Percentiles rank a stretch among this genome's conserved stretches.
These are phyloP conservation scores for Lathamus discolor DNA, from an alignment of 2,113 vertebrate species.

Conservation along the genomic window DNA sequence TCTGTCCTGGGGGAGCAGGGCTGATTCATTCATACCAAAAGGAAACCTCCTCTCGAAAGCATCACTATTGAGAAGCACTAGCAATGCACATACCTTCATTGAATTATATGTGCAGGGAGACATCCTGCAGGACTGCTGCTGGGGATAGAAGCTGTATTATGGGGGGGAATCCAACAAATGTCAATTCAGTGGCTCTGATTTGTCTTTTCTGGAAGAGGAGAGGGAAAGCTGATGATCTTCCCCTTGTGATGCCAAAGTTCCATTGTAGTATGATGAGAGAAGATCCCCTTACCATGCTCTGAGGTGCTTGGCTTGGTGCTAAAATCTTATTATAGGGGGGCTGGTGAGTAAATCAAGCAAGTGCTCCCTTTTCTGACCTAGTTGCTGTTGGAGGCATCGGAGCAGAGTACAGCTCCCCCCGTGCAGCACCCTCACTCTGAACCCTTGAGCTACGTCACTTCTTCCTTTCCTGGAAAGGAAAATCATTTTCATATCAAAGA, in stretches of 20 bases:
- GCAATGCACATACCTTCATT: background rate
- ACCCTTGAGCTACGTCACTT: background rate
- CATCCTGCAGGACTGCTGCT: background rate
- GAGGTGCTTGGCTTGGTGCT: background rate
- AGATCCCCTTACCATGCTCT: background rate
- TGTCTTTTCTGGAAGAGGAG: background rate
- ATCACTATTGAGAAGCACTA: background rate
- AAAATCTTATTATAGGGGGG: background rate
- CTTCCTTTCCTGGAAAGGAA: background rate
- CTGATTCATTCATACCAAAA: conserved; percentile 69
- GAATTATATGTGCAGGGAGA: background rate
- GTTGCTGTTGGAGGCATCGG: background rate
- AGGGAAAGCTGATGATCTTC: background rate
- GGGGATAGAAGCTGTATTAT: background rate
- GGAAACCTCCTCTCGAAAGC: conserved; percentile 21
- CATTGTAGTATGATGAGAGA: background rate
- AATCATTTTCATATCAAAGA: background rate
- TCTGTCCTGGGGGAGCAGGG: conserved; percentile 29
- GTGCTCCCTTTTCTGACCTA: background rate
- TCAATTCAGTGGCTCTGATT: background rate
- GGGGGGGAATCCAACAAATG: background rate
- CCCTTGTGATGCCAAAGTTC: background rate
- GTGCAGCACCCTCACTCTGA: background rate
- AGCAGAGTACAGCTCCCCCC: background rate
- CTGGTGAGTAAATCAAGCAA: background rate